phyloP scores from a whole-genome alignment of 2,113 vertebrate species.

The Garra rufa region DNA sequence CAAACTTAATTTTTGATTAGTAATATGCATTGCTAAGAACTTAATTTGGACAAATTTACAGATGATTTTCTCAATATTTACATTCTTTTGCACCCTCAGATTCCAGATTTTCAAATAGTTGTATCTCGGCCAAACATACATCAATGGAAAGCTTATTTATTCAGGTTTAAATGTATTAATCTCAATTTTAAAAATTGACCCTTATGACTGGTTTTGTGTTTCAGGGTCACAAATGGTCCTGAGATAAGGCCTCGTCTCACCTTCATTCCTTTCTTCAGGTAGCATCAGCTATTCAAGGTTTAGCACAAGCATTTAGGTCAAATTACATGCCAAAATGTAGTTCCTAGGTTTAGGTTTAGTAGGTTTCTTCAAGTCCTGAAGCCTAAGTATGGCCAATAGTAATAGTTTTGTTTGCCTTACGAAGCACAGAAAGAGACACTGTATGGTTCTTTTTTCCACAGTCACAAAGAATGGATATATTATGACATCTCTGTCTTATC shows the following conservation, averaged over 20 bases:
- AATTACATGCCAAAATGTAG: not conserved
- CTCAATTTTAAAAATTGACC: no score
- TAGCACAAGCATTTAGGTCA: not conserved
- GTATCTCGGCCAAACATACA: no score
- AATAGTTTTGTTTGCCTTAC: not conserved
- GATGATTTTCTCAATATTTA: no score
- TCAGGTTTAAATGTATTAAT: no score
- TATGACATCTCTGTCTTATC: not conserved
- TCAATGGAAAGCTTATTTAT: no score
- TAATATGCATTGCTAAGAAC: no score
- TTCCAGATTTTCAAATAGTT: no score
- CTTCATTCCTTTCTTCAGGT: not conserved
- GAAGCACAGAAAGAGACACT: not conserved
- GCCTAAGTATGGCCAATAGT: not conserved
- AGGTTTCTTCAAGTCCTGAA: not conserved
- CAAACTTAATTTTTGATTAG: no score
- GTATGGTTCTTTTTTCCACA: not conserved
- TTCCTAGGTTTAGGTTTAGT: not conserved
- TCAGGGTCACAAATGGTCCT: no score
- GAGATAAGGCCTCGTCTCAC: not conserved
- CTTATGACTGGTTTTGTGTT: no score
- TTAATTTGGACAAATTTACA: no score
- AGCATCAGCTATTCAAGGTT: not conserved
- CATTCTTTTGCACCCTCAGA: no score
- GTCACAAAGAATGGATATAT: not conserved